Conservation (phyloP, 2,113 vertebrate genomes). For the Pelmatolapia mariae region DNA sequence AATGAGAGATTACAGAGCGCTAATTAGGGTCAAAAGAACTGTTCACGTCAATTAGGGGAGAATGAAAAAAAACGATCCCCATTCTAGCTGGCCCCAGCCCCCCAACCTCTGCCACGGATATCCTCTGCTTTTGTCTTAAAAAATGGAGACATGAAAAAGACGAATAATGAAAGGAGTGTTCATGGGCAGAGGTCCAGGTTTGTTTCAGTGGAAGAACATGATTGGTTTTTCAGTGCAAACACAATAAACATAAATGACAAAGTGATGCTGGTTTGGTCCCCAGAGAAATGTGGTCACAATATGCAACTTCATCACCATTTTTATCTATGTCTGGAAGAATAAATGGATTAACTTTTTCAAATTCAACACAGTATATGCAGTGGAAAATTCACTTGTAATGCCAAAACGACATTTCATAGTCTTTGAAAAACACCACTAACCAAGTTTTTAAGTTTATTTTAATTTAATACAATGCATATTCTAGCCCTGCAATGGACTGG, state of each 20-base stretch:
- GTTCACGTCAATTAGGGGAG: slow-evolving; percentile 85
- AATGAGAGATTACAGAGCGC: slow-evolving; percentile 86
- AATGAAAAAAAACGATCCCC: slow-evolving; percentile 65
- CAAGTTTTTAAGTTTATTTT: background rate
- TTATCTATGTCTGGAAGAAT: background rate
- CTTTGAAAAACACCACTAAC: background rate
- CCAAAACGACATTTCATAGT: background rate
- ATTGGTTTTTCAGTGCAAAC: background rate
- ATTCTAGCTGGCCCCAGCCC: slow-evolving; percentile 52
- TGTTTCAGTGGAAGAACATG: background rate
- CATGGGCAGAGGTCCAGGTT: slow-evolving; percentile 44
- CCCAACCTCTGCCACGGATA: slow-evolving; percentile 60
- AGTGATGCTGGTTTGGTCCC: background rate
- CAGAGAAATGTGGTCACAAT: background rate
- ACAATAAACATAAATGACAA: background rate
- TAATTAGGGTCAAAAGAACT: slow-evolving; percentile 95
- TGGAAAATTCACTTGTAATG: background rate
- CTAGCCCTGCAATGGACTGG: background rate
- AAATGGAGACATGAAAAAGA: slow-evolving; percentile 67
- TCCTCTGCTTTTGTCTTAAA: slow-evolving; percentile 69
- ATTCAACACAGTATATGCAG: background rate
- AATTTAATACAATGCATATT: background rate
- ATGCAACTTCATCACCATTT: background rate
- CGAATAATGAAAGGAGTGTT: slow-evolving; percentile 57
- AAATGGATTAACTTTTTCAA: background rate